Base-by-base conservation (phyloP, 2,888 invertebrate species). In the Epiblema foenella region DNA sequence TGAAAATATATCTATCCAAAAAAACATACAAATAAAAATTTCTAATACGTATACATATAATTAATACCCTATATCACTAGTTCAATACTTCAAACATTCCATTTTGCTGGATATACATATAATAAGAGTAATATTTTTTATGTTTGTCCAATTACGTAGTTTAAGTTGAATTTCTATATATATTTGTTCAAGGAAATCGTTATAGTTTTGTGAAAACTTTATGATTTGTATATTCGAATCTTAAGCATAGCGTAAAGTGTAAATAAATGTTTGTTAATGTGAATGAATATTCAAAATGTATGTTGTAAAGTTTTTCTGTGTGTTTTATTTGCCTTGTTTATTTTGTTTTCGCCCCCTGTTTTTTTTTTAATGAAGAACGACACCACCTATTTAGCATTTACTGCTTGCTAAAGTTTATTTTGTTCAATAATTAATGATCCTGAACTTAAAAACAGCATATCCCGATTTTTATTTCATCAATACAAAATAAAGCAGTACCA, bases 241-340 rank as follows among this genome's bases (percentile, higher is more conserved):
- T 20, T n/a, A n/a, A 46, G 37, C 42, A 15, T 42, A 42, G 42
- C 7, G 46, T 46, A 37, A n/a, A 24, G 24, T 64, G 54, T 64
- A 64, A 64, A 64, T 64, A 63, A 52, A 18, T 57, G 46, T 46
- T n/a, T 56, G 24, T 56, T 33, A 46, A 68, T 56, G 62, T 20
- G 33, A 33, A 17, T 60, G 63, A 20, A 37, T 37, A 84, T 87
- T 85, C 85, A 89, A 90, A 88, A 87, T 89, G 87, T 87, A 85
- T 89, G 82, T 86, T 86, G 86, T 87, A 88, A 83, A 81, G 87
- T 88, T 87, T 58, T 82, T 85, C 77, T 77, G 84, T 86, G 84
- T 88, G 88, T 89, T 78, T 88, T 77, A 75, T 69, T 79, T 77
- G 74, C 80, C 46, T 79, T 79, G 11, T 51, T 18, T 51, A 39